These are phyloP conservation scores for Kryphioiulus occultus DNA, from an alignment of 2,888 invertebrate genomes.

Conservation along the genomic window DNA sequence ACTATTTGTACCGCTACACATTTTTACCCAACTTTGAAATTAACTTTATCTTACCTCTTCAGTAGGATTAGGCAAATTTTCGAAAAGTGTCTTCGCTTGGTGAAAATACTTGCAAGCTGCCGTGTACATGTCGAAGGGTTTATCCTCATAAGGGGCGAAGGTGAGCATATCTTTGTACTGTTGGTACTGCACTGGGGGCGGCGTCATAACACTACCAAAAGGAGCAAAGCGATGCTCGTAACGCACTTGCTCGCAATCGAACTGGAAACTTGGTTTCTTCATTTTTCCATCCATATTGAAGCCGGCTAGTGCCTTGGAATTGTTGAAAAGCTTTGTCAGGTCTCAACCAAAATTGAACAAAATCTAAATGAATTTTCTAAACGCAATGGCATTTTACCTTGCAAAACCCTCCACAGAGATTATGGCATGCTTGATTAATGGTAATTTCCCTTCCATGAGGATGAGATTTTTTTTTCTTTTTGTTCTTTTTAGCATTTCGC, in stretches of 20 bases:
- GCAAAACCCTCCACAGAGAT: slow-evolving; percentile 93
- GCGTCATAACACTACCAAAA: slow-evolving; percentile 83
- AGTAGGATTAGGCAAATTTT: slow-evolving; percentile 80
- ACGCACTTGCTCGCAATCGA: slow-evolving; percentile 91
- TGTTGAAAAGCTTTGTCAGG: slow-evolving; percentile 29
- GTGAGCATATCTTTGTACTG: slow-evolving; percentile 86
- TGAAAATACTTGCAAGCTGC: slow-evolving; percentile 91
- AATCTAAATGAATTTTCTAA: too few species aligned
- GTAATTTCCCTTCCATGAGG: slow-evolving; percentile 84
- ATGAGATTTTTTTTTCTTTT: slow-evolving; percentile 71
- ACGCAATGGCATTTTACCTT: slow-evolving; percentile 70
- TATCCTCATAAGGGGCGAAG: slow-evolving; percentile 59
- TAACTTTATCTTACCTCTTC: slow-evolving; percentile 70
- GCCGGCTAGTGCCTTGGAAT: slow-evolving; percentile 81
- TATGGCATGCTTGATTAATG: slow-evolving; percentile 90
- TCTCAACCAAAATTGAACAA: not conserved
- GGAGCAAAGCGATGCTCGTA: slow-evolving; percentile 94
- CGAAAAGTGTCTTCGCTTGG: slow-evolving; percentile 84
- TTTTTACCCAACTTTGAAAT: too few species aligned
- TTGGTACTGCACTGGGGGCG: slow-evolving; percentile 88
- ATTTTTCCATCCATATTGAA: slow-evolving; percentile 88
- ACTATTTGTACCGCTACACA: too few species aligned
- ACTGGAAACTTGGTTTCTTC: slow-evolving; percentile 80
- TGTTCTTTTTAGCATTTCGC: slow-evolving; percentile 64
- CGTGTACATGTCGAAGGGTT: slow-evolving; percentile 68